Percentiles rank a stretch among this genome's conserved stretches.
Evolutionary conservation across 2,113 vertebrate species (phyloP).

Genomic region (Mus spicilegus): DNA sequence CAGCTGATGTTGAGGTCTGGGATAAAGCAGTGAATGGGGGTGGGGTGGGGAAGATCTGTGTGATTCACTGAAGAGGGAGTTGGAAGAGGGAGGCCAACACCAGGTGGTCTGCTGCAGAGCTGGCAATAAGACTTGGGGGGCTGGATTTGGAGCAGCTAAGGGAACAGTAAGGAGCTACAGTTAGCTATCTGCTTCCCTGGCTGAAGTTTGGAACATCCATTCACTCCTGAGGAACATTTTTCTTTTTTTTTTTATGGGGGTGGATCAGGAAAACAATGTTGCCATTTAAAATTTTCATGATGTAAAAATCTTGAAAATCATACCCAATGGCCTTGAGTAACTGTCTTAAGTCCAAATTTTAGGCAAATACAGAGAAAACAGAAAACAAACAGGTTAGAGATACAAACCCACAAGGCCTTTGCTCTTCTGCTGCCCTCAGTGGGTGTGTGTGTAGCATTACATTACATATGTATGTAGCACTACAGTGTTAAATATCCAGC

Average conservation of each 20-base stretch:
- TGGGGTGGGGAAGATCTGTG: not conserved
- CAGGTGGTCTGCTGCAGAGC: not conserved
- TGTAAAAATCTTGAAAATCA: constrained; percentile 12
- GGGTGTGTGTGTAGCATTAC: not conserved
- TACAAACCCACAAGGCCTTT: not conserved
- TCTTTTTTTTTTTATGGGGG: no score
- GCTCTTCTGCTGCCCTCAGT: not conserved
- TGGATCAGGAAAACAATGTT: no score
- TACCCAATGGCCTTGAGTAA: not conserved
- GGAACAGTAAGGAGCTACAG: not conserved
- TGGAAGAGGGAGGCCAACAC: not conserved
- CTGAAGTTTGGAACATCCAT: not conserved
- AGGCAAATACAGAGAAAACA: not conserved
- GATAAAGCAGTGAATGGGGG: not conserved
- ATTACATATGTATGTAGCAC: not conserved
- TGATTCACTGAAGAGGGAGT: not conserved
- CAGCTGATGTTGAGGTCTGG: not conserved
- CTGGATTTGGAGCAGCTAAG: not conserved
- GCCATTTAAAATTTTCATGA: not conserved
- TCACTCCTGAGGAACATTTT: not conserved
- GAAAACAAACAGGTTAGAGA: not conserved
- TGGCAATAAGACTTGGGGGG: not conserved
- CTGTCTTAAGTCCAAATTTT: constrained; percentile 7
- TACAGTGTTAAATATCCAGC: not conserved
- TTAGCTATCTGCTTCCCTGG: not conserved